Conservation (phyloP, 2,797 vertebrate genomes). For the Amphiprion clarkii region DNA sequence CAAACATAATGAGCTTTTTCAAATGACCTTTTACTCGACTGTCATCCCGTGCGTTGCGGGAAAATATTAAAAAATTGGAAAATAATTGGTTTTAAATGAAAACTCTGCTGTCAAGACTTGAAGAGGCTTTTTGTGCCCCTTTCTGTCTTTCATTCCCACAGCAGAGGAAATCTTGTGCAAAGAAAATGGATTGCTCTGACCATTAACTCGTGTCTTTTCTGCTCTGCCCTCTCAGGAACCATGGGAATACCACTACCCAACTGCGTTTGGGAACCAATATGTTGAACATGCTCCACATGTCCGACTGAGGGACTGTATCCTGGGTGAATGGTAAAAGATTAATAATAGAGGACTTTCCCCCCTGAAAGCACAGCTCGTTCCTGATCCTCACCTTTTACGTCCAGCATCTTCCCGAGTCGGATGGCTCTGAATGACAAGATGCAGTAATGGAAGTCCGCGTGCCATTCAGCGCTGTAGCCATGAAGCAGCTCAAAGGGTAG, state of each 20-base stretch:
- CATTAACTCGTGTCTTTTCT: constrained; percentile 18
- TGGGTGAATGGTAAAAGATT: constrained; percentile 50
- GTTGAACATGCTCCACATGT: constrained; percentile 52
- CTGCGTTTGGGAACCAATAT: constrained; percentile 66
- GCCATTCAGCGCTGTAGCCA: constrained; percentile 79
- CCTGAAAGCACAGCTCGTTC: constrained; percentile 9
- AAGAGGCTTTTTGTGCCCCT: too few species aligned
- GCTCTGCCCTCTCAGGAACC: constrained; percentile 65
- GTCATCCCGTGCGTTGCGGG: too few species aligned
- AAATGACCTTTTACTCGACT: too few species aligned
- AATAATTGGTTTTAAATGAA: too few species aligned
- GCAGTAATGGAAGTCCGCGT: constrained; percentile 89
- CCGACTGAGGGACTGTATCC: constrained; percentile 52
- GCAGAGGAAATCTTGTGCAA: too few species aligned
- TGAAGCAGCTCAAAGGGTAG: constrained; percentile 91
- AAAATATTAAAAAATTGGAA: too few species aligned
- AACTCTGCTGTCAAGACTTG: too few species aligned
- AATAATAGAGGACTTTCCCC: constrained; percentile 18
- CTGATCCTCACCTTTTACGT: not conserved
- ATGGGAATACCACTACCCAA: constrained; percentile 73
- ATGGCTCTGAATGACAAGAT: constrained; percentile 75
- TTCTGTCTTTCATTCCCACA: too few species aligned
- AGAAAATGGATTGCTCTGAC: not conserved
- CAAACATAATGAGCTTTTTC: too few species aligned
- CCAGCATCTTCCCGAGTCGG: constrained; percentile 26